Conservation (phyloP, 2,113 vertebrate genomes). For the Anseranas semipalmata region DNA sequence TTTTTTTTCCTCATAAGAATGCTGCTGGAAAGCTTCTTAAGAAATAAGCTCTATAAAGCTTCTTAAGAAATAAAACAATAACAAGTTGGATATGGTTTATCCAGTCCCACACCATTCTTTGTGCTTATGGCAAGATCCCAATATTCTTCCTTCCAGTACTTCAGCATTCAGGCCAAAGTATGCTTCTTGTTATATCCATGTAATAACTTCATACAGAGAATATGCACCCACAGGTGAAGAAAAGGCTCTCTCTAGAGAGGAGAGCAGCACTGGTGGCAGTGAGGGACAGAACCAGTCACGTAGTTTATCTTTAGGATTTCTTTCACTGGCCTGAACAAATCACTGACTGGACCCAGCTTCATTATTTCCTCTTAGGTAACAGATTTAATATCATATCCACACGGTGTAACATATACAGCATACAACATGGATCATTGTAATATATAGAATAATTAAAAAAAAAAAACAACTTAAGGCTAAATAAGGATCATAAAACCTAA, state of each 20-base stretch:
- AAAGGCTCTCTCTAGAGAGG: neutral
- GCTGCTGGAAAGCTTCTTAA: slow-evolving; percentile 29
- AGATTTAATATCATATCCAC: neutral
- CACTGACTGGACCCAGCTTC: neutral
- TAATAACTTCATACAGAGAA: neutral
- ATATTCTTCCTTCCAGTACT: neutral
- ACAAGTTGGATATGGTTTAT: neutral
- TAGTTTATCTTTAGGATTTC: neutral
- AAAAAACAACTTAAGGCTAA: neutral
- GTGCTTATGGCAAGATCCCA: neutral
- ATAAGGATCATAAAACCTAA: neutral
- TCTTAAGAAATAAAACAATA: slow-evolving; percentile 55
- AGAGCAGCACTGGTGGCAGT: neutral
- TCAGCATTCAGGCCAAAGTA: neutral
- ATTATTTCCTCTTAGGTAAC: neutral
- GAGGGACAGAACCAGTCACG: neutral
- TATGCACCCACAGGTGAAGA: neutral
- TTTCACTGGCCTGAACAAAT: neutral
- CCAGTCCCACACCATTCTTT: neutral
- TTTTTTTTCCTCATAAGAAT: neutral
- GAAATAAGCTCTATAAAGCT: slow-evolving; percentile 32
- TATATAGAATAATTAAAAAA: neutral
- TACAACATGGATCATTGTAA: neutral
- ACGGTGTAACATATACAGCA: neutral
- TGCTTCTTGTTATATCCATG: neutral